Conservation (phyloP, 2,113 vertebrate genomes). For the Onychostoma macrolepis region DNA sequence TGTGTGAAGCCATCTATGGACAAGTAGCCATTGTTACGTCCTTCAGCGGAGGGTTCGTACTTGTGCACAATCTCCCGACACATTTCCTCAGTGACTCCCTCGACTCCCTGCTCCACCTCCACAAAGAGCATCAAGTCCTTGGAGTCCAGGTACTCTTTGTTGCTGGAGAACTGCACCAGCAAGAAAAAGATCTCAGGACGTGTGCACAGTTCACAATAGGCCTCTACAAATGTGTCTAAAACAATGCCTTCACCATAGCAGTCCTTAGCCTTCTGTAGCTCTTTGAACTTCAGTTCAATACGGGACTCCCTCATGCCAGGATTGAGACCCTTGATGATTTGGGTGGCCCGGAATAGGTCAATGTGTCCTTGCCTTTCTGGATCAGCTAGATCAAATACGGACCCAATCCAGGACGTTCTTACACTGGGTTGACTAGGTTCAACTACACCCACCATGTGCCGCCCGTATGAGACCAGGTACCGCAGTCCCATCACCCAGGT, state of each 20-base stretch:
- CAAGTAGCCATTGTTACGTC: slow-evolving; percentile 84
- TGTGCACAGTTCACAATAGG: slow-evolving; percentile 90
- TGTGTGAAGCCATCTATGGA: slow-evolving; percentile 90
- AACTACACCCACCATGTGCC: slow-evolving; percentile 79
- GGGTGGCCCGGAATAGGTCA: slow-evolving; percentile 82
- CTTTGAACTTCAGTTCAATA: slow-evolving; percentile 91
- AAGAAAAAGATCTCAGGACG: slow-evolving; percentile 91
- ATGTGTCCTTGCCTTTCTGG: slow-evolving; percentile 82
- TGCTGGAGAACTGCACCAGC: slow-evolving; percentile 92
- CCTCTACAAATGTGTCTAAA: slow-evolving; percentile 85
- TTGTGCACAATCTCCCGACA: slow-evolving; percentile 85
- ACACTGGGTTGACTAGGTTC: slow-evolving; percentile 83
- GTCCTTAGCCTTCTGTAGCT: slow-evolving; percentile 86
- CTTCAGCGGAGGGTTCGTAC: slow-evolving; percentile 89
- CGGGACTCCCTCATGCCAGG: slow-evolving; percentile 88
- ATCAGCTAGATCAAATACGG: slow-evolving; percentile 85
- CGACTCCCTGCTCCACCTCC: slow-evolving; percentile 91
- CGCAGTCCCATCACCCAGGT: slow-evolving; percentile 93
- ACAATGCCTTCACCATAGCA: slow-evolving; percentile 78
- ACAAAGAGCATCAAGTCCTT: slow-evolving; percentile 90
- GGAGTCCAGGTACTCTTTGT: slow-evolving; percentile 90
- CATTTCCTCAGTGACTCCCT: slow-evolving; percentile 86
- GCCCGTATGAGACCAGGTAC: slow-evolving; percentile 89
- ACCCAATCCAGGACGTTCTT: slow-evolving; percentile 88
- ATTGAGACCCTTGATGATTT: slow-evolving; percentile 89